phyloP scores from a whole-genome alignment of 2,888 invertebrate genomes.

The Ornithoptera alexandrae region DNA sequence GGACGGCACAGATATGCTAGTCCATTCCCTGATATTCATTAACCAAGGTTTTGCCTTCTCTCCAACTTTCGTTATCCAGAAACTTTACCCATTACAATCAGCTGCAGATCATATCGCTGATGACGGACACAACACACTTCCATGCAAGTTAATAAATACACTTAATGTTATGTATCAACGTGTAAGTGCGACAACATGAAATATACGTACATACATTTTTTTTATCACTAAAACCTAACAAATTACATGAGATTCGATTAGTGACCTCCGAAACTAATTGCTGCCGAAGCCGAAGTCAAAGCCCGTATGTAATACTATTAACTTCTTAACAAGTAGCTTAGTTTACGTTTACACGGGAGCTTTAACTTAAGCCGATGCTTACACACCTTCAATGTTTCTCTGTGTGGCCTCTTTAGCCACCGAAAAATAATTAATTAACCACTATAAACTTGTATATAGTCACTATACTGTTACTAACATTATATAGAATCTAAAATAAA shows the following conservation, averaged over 20 bases:
- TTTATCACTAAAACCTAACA: not conserved
- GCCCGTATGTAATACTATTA: constrained; percentile 1
- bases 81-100: too few relatives aligned
- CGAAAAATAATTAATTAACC: not conserved
- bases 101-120: too few relatives aligned
- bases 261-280: constrained; percentile 27
- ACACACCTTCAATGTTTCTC: not conserved
- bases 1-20: too few relatives aligned
- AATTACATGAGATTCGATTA: constrained; percentile 11
- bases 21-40: too few relatives aligned
- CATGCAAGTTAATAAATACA: too few relatives aligned
- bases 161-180: too few relatives aligned
- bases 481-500: too few relatives aligned
- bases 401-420: too few relatives aligned
- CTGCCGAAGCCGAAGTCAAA: not conserved
- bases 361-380: constrained; percentile 5
- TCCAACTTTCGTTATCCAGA: too few relatives aligned
- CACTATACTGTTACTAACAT: too few relatives aligned
- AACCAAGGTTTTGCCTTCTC: too few relatives aligned
- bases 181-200: not conserved
- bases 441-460: not conserved
- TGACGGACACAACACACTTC: too few relatives aligned
- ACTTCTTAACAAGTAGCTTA: not conserved
- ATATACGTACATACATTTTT: not conserved
- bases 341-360: not conserved